Base-by-base conservation (phyloP, 2,888 invertebrate genomes). In the Unio pictorum region DNA sequence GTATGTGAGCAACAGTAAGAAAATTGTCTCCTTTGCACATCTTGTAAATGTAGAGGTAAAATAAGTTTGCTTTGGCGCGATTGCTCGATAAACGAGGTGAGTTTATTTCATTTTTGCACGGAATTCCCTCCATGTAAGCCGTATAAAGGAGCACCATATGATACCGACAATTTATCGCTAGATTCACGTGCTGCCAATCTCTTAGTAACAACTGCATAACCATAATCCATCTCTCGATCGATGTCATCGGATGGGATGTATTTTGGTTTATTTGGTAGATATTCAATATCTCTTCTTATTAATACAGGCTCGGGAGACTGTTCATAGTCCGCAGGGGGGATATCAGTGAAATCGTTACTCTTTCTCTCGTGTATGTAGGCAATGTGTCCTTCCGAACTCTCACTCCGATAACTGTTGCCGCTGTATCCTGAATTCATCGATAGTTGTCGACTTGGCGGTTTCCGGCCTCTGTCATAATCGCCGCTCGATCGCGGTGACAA, bases 291-390 rank as follows among this genome's bases (percentile, higher is more conserved):
- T 28, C 68, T 55, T 59, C 76, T 71, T 65, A 76, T 63, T 11
- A 45, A 45, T 17, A 78, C 73, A 3, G 81, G 76, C 5, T 69
- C 76, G 6, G 78, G 78, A 59, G 61, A 64, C n/a, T 73, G 64
- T 28, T 77, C 72, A 55, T 83, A 83, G 64, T 84, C 83, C 5
- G 76, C 78, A 1, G 83, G 83, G 0, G 83, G 83, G 28, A 82
- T 64, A 20, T 82, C 81, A 54, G 73, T 61, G 20, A 78, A 55
- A 64, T 77, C 71, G 68, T 69, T 30, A 60, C 64, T 17, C 20
- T 61, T 6, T 28, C 74, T 69, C 30, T 63, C 69, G 64, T 76
- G 73, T 30, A 62, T 73, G 20, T 72, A 69, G 11, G 73, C 68
- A 28, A 79, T 81, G 23, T 69, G 70, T 55, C 71, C 64, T 4